Conservation (phyloP, 1,140 invertebrate genomes). For the Drosophila sechellia region DNA sequence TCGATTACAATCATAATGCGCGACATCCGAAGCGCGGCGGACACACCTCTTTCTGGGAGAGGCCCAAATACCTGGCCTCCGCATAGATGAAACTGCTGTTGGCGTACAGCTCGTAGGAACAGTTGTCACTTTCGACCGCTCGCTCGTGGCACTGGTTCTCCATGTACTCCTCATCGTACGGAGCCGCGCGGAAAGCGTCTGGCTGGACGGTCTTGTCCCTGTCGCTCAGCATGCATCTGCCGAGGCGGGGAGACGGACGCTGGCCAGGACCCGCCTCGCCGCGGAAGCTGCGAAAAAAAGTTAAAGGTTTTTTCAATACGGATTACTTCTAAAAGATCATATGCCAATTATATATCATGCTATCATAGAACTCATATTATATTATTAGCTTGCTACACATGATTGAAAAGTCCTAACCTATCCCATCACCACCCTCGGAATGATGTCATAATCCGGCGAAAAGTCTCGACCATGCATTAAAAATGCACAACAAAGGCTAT, state of each 20-base stretch:
- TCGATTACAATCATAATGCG: conserved; percentile 72
- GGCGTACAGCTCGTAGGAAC: conserved; percentile 80
- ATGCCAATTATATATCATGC: too few relatives aligned
- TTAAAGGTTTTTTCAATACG: too few relatives aligned
- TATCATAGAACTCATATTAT: too few relatives aligned
- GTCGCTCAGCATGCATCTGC: conserved; percentile 86
- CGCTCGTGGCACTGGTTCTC: conserved; percentile 87
- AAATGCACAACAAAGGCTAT: conserved; percentile 70
- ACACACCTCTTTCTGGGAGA: conserved; percentile 83
- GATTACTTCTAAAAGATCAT: too few relatives aligned
- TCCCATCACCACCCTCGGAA: conserved; percentile 21
- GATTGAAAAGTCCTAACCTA: conserved; percentile 21
- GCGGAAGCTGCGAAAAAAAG: too few relatives aligned
- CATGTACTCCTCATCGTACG: conserved; percentile 87
- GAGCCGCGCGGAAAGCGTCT: conserved; percentile 87
- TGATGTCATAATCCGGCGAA: conserved; percentile 67
- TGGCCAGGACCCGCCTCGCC: conserved; percentile 21
- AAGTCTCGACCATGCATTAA: conserved; percentile 56
- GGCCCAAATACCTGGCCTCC: conserved; percentile 79
- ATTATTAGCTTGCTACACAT: neutral
- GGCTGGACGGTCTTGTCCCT: conserved; percentile 87
- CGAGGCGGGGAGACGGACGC: conserved; percentile 66
- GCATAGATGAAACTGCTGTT: conserved; percentile 83
- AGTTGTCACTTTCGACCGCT: conserved; percentile 70
- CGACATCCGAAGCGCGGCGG: conserved; percentile 45